Percentiles rank a stretch among this genome's conserved stretches.
phyloP scores from a whole-genome alignment of 1,140 invertebrate genomes.

The Babylonia areolata region DNA sequence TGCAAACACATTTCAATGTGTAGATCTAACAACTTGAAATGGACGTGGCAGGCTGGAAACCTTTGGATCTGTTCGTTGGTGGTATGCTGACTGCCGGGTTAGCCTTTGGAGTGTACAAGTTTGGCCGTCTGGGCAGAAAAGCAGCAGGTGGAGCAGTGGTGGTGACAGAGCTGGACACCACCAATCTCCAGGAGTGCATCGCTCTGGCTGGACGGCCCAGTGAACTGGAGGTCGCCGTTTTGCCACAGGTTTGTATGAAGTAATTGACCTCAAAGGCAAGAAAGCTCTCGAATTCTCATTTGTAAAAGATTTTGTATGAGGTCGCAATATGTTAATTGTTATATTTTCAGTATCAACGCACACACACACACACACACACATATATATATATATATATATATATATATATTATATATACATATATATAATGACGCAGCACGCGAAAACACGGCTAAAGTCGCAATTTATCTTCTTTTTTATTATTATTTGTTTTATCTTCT shows the following conservation, averaged over 20 bases:
- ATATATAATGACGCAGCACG: no score
- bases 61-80: constrained; percentile 5
- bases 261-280: no score
- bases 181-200: constrained; percentile 17
- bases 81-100: constrained; percentile 26
- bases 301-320: no score
- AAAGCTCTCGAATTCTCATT: no score
- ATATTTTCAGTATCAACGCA: no score
- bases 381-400: no score
- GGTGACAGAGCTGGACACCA: constrained; percentile 5
- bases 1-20: not conserved
- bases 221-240: constrained; percentile 9
- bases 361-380: no score
- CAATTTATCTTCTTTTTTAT: no score
- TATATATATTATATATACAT: no score
- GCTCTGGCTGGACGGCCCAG: constrained; percentile 25
- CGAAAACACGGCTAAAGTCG: no score
- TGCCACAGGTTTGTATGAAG: constrained; percentile 12
- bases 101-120: constrained; percentile 18
- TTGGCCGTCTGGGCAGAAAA: not conserved
- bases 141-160: not conserved
- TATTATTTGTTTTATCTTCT: no score
- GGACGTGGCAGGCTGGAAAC: constrained; percentile 13
- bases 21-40: not conserved
- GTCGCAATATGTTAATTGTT: no score